Conservation (phyloP, 2,113 vertebrate species). For the Dicrurus megarhynchus region DNA sequence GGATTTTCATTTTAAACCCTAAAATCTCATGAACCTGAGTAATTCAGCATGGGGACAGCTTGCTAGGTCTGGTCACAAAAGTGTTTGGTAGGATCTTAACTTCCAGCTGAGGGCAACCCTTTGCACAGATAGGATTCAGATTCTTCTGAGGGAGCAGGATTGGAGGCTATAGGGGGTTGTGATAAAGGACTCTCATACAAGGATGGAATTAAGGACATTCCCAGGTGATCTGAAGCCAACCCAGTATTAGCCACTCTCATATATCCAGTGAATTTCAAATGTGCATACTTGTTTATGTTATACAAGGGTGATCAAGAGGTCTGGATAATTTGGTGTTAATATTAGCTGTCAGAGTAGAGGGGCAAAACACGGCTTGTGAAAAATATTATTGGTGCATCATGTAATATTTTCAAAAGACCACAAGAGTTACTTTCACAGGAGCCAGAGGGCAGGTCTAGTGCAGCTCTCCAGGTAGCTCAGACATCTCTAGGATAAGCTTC, state of each 20-base stretch:
- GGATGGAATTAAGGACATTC: neutral
- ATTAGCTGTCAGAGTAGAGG: neutral
- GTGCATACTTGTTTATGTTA: neutral
- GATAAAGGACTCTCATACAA: neutral
- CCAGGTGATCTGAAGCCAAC: neutral
- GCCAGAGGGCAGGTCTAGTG: neutral
- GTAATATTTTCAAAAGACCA: neutral
- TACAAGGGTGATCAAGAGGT: neutral
- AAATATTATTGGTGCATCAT: neutral
- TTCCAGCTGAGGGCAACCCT: neutral
- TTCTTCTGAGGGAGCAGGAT: neutral
- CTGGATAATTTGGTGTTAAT: neutral
- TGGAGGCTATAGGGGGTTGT: neutral
- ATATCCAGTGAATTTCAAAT: neutral
- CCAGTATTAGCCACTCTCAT: neutral
- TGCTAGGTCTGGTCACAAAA: neutral
- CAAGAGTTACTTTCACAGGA: neutral
- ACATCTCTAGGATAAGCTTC: neutral
- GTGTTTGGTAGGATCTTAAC: neutral
- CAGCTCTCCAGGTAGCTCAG: neutral
- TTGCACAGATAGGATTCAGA: neutral
- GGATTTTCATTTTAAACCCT: neutral
- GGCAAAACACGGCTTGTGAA: neutral
- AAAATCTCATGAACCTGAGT: neutral
- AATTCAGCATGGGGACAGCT: neutral